Base-by-base conservation (phyloP, 1,140 invertebrate species). In the Neoseiulus cucumeris region DNA sequence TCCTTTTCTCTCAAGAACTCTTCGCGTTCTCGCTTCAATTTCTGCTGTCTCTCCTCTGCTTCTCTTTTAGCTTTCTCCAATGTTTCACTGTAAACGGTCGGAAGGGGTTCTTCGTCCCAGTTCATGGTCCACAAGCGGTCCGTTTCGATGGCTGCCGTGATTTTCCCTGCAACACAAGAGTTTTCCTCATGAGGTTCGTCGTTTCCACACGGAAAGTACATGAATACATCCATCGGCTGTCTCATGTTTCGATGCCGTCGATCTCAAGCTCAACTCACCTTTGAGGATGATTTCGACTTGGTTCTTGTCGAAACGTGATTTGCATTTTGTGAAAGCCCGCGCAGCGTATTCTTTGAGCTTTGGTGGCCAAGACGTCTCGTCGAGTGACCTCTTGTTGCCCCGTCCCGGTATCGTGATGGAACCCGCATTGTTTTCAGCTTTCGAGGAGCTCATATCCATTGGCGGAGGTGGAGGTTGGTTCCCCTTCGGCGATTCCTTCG, bases 221-320 rank as follows among this genome's bases (percentile, higher is more conserved):
- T 14, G n/a, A 44, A n/a, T 44, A 14, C 12, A 44, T 12, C 42
- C 12, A 44, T 44, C 42, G 42, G 42, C n/a, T n/a, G 42, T 44
- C 12, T 44, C n/a, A 44, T 14, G 12, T 44, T 44, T 14, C 12
- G 42, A 12, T 14, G 12, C 42, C n/a, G n/a, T n/a, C 42, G n/a
- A 44, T 14, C 42, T 12, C 12, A 44, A 14, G 12, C 42, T 12
- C n/a, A 44, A 44, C 51, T 59, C 51, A 59, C 89, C 89, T 75
- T 93, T 94, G 33, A 97, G 77, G 69, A 91, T 87, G 67, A 90
- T 89, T 74, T 93, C 88, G 65, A 96, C 89, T 74, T 90, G 84
- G 80, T 96, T 89, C 76, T 91, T 89, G 75, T 95, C 89, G 65
- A 88, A 81, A 65, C 83, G 80, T 14, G 87, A 87, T 70, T 83